These are phyloP conservation scores for Bombus confusus DNA, from an alignment of 1,140 invertebrate species.

Conservation along the genomic window DNA sequence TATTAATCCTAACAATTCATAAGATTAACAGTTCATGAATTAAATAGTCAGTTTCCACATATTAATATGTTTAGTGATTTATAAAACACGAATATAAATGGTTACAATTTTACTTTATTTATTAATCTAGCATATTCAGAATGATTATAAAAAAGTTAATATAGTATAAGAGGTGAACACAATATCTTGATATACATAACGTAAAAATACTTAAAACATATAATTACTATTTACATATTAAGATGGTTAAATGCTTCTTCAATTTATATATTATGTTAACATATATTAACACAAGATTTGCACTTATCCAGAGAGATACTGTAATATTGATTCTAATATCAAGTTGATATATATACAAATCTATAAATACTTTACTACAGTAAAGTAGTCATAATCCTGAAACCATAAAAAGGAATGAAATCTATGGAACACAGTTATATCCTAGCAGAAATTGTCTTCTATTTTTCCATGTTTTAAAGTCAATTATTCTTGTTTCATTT, in stretches of 20 bases:
- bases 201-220: not conserved
- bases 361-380: not conserved
- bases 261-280: not conserved
- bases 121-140: not conserved
- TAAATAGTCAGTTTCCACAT: constrained; percentile 15
- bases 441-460: not conserved
- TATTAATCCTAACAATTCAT: not conserved
- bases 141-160: not conserved
- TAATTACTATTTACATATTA: not conserved
- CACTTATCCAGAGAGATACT: not conserved
- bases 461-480: not conserved
- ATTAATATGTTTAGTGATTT: not conserved
- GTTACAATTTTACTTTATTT: not conserved
- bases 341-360: not conserved
- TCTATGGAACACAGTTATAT: not conserved
- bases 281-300: not conserved
- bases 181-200: not conserved
- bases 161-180: not conserved
- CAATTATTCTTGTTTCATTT: not conserved
- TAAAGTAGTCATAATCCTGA: constrained; percentile 17
- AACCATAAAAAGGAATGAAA: constrained; percentile 7
- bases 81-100: not conserved
- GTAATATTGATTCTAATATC: not conserved
- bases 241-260: not conserved
- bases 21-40: constrained; percentile 1